Evolutionary conservation across 2,797 vertebrate genomes (phyloP).

Genomic region (Ambastaia sidthimunki): DNA sequence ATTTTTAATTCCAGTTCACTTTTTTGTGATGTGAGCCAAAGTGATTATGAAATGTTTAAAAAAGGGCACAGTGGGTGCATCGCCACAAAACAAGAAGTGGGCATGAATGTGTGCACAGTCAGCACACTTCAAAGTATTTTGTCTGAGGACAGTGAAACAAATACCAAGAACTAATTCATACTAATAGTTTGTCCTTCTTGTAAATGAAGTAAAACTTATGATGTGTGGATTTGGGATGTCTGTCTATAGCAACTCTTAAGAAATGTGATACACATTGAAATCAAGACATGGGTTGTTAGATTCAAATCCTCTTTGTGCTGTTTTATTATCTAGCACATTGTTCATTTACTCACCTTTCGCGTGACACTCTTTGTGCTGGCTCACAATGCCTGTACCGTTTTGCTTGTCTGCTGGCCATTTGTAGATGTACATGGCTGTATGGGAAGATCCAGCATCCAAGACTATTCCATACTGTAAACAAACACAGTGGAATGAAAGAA

Average conservation of each 20-base stretch:
- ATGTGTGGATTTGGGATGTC: background rate
- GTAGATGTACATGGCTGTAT: constrained; percentile 87
- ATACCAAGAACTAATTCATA: background rate
- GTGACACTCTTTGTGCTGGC: constrained; percentile 82
- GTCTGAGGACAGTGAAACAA: background rate
- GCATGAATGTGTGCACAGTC: background rate
- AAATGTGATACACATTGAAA: background rate
- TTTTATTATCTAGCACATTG: background rate
- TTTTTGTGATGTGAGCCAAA: constrained; percentile 1
- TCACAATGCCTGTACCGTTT: constrained; percentile 87
- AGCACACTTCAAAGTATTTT: background rate
- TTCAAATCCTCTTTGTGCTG: background rate
- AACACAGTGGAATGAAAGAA: constrained; percentile 24
- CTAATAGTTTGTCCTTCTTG: background rate
- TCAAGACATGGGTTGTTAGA: background rate
- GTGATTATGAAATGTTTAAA: constrained; percentile 3
- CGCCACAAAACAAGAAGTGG: constrained; percentile 43
- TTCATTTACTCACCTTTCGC: constrained; percentile 75
- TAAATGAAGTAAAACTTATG: background rate
- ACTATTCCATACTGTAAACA: constrained; percentile 86
- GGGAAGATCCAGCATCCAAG: constrained; percentile 89
- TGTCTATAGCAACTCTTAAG: background rate
- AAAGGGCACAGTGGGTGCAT: constrained; percentile 1
- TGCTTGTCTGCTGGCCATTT: constrained; percentile 88
- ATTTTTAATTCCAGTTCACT: background rate